A percentile compares a stretch with the other conserved stretches of the same genome.
phyloP scores from a whole-genome alignment of 1,140 invertebrate genomes.

The Euwallacea similis region DNA sequence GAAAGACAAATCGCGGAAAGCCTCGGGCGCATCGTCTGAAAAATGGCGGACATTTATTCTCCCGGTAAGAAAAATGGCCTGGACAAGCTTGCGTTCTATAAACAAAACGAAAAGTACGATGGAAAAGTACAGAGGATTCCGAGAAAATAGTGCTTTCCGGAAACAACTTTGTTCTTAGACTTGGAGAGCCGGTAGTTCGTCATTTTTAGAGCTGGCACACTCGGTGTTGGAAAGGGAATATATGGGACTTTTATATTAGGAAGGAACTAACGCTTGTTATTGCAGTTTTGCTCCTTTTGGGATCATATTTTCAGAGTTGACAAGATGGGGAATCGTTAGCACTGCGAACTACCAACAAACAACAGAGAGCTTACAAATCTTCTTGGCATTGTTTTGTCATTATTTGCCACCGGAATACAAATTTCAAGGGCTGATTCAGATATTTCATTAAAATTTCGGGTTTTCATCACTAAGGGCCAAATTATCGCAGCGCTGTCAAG shows the following conservation, averaged over 20 bases:
- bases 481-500: too few relatives aligned
- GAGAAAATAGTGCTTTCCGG: conserved; percentile 31
- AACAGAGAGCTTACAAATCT: too few relatives aligned
- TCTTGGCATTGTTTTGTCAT: too few relatives aligned
- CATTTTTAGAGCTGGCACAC: conserved; percentile 28
- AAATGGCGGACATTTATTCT: conserved; percentile 34
- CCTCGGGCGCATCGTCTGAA: conserved; percentile 35
- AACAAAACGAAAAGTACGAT: conserved; percentile 32
- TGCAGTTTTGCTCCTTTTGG: not conserved
- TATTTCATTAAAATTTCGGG: too few relatives aligned
- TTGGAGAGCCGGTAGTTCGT: conserved; percentile 21
- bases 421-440: too few relatives aligned
- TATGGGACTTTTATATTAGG: conserved; percentile 24
- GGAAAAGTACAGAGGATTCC: conserved; percentile 21
- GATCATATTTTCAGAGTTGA: not conserved
- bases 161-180: conserved; percentile 34
- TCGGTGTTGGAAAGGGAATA: conserved; percentile 18
- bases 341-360: too few relatives aligned
- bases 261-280: conserved; percentile 14
- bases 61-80: conserved; percentile 29
- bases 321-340: too few relatives aligned
- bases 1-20: conserved; percentile 33
- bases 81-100: conserved; percentile 37
- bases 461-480: too few relatives aligned
- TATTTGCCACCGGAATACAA: too few relatives aligned